Base-by-base conservation (phyloP, 2,113 vertebrate species). In the Serinus canaria region DNA sequence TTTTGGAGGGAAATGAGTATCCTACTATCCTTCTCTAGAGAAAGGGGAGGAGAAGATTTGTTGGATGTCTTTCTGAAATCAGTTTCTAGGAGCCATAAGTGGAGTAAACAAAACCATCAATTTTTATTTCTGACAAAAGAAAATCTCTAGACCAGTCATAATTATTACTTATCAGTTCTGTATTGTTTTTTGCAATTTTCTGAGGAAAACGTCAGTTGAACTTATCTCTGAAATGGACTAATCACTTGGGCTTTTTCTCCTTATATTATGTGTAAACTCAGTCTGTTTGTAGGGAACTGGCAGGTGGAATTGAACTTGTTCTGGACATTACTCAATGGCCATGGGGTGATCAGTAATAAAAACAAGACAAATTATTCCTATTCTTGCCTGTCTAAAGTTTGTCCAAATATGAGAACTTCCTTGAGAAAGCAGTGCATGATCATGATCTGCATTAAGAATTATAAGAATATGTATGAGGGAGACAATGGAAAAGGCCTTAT, bases 21-120 rank as follows among this genome's bases (percentile, higher is more conserved):
- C 20, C 35, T 60, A 13, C 12, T 59, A 3, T 27, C 17, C 28
- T n/a, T 39, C 7, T 44, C 22, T 63, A 19, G 7, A 19, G 24
- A 77, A 83, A 67, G 11, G 6, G 9, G 1, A 9, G 5, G 8
- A 37, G 30, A 53, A 67, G 18, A 74, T 8, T 8, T 35, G 18
- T n/a, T 67, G 13, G 10, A 58, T 50, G 13, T 75, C 17, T 30
- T 63, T 49, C 37, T 67, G 46, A 50, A 64, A 62, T 82, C 13
- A 35, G 9, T 63, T 72, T 72, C 43, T 75, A 55, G 44, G 18
- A 76, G 17, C 3, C 21, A 7, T 24, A 46, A 31, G 33, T 9
- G 4, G 17, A 15, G 8, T 4, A 11, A 37, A 58, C 12, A 75
- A 56, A 19, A 0, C 0, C 2, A 7, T 49, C 10, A 15, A 1